Evolutionary conservation across 2,888 invertebrate species (phyloP).

Genomic region (Drosophila percnosoma): DNA sequence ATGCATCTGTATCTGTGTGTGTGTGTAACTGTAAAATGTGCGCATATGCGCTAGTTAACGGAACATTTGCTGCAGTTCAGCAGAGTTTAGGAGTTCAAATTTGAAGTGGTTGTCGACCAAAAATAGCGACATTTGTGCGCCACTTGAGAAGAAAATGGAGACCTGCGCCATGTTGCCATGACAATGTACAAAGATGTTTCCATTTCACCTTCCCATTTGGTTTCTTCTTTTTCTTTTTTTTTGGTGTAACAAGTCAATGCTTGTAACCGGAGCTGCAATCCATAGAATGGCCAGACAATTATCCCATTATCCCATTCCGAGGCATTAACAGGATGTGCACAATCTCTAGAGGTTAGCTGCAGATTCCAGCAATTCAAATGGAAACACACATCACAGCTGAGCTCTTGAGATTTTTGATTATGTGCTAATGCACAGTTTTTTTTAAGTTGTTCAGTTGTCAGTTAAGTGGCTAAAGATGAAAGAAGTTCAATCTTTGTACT

Average conservation of each 20-base stretch:
- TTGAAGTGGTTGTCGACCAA: slow-evolving; percentile 66
- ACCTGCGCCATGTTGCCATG: slow-evolving; percentile 55
- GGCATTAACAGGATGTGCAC: slow-evolving; percentile 39
- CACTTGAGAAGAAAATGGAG: slow-evolving; percentile 58
- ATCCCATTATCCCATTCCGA: slow-evolving; percentile 43
- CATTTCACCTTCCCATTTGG: slow-evolving; percentile 17
- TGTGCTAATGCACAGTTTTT: background rate
- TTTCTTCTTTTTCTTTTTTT: background rate
- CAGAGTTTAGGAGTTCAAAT: slow-evolving; percentile 33
- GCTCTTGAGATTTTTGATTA: background rate
- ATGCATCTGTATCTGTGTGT: slow-evolving; percentile 15
- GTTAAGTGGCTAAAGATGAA: background rate
- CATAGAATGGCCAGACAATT: slow-evolving; percentile 46
- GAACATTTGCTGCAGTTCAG: slow-evolving; percentile 58
- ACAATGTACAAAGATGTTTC: slow-evolving; percentile 51
- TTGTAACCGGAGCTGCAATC: slow-evolving; percentile 67
- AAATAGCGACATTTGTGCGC: slow-evolving; percentile 75
- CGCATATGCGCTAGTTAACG: slow-evolving; percentile 77
- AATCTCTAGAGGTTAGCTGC: slow-evolving; percentile 26
- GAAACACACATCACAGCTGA: background rate
- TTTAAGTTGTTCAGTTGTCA: background rate
- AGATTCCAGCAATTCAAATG: slow-evolving; percentile 1
- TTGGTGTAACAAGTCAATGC: slow-evolving; percentile 42
- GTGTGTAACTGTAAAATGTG: slow-evolving; percentile 60
- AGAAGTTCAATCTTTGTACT: background rate